A percentile compares a stretch with the other conserved stretches of the same genome.
These are phyloP conservation scores for Matsumyia berberina DNA, from an alignment of 2,888 invertebrate species.

Conservation along the genomic window DNA sequence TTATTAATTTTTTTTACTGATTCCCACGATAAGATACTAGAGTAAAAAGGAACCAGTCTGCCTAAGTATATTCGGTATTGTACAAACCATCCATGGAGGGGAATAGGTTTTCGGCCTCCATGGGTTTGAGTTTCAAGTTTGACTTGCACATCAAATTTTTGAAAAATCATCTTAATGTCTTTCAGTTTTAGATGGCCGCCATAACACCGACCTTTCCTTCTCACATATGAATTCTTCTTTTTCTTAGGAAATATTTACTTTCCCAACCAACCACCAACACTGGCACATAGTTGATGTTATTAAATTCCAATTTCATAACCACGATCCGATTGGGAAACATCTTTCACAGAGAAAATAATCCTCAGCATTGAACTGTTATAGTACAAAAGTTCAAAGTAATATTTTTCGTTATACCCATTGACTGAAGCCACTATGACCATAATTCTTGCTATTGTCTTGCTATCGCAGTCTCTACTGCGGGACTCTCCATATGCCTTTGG, in stretches of 20 bases:
- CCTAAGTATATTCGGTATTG: too few relatives aligned
- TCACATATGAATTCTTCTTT: neutral
- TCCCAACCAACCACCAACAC: constrained; percentile 16
- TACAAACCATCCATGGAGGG: too few relatives aligned
- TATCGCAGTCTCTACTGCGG: constrained; percentile 18
- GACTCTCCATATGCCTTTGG: constrained; percentile 16
- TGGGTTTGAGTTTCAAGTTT: too few relatives aligned
- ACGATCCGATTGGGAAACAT: constrained; percentile 53
- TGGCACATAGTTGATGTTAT: constrained; percentile 30
- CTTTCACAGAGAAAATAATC: constrained; percentile 56
- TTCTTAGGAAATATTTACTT: constrained; percentile 32
- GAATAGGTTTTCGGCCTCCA: too few relatives aligned
- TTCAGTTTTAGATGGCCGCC: neutral
- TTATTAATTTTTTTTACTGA: too few relatives aligned
- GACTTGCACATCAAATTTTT: too few relatives aligned
- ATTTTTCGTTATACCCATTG: constrained; percentile 44
- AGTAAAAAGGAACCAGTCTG: too few relatives aligned
- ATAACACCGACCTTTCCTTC: neutral
- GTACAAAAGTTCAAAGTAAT: constrained; percentile 76
- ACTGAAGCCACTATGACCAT: constrained; percentile 58
- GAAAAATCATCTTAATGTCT: neutral
- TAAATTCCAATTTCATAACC: constrained; percentile 74
- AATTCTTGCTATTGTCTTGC: constrained; percentile 72
- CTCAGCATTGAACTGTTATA: constrained; percentile 69
- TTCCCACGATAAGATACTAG: too few relatives aligned